Percentiles rank a stretch among this genome's conserved stretches.
Conservation (phyloP, 2,113 vertebrate genomes). For the Larimichthys polyactis region DNA sequence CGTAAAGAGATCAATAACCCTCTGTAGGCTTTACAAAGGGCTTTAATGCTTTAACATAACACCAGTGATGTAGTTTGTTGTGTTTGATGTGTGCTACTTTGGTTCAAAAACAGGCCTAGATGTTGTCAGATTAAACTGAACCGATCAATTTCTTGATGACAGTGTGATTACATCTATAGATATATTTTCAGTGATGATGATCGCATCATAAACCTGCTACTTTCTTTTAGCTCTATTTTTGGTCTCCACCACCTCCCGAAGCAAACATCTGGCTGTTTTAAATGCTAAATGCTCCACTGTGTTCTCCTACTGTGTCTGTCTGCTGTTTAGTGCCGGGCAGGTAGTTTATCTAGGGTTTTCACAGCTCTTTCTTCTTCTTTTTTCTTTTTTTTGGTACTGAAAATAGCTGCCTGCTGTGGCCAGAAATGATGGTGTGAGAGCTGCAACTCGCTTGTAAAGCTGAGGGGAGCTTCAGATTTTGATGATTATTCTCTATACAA, state of each 20-base stretch:
- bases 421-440: neutral
- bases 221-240: neutral
- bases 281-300: neutral
- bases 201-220: neutral
- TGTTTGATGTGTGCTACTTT: neutral
- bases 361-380: neutral
- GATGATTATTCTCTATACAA: neutral
- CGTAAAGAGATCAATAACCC: slow-evolving; percentile 30
- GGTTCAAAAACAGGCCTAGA: neutral
- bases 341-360: neutral
- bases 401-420: too few relatives aligned
- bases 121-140: slow-evolving; percentile 24
- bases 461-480: neutral
- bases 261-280: neutral
- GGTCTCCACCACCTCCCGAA: neutral
- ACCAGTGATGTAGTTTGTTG: slow-evolving; percentile 20
- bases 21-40: slow-evolving; percentile 4
- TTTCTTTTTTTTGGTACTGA: too few relatives aligned
- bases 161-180: slow-evolving; percentile 15
- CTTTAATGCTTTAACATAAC: slow-evolving; percentile 40
- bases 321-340: neutral
- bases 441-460: neutral
- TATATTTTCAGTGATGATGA: neutral
- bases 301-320: neutral
- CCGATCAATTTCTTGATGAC: slow-evolving; percentile 9